Percentiles rank a stretch among this genome's conserved stretches.
Evolutionary conservation across 2,888 invertebrate species (phyloP).

Genomic region (Pyralis farinalis): DNA sequence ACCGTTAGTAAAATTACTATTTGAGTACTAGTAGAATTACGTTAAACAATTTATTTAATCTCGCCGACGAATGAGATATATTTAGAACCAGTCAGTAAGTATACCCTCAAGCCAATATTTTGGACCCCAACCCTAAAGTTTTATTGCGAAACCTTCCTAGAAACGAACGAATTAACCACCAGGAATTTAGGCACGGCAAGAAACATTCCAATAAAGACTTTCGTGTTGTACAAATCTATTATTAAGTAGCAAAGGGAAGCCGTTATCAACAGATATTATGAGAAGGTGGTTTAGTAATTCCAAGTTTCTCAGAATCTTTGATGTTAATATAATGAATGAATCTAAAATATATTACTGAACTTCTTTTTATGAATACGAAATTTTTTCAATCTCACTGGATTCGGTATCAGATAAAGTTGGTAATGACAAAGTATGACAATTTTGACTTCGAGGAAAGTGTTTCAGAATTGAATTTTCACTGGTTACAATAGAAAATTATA

Average conservation of each 20-base stretch:
- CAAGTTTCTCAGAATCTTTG: background rate
- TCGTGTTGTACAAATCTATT: constrained; percentile 20
- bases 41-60: no score
- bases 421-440: constrained; percentile 22
- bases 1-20: no score
- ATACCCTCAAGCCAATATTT: background rate
- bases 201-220: constrained; percentile 15
- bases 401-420: constrained; percentile 23
- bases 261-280: constrained; percentile 2
- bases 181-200: constrained; percentile 10
- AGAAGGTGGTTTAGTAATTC: background rate
- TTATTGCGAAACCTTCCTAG: constrained; percentile 15
- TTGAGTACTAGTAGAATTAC: no score
- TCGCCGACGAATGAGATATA: no score
- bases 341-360: constrained; percentile 5
- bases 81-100: constrained; percentile 1
- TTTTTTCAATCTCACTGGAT: constrained; percentile 10
- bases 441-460: constrained; percentile 8
- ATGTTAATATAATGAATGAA: constrained; percentile 1
- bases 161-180: constrained; percentile 5
- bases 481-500: no score
- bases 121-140: constrained; percentile 1
- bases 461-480: background rate
- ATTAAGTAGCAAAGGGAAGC: constrained; percentile 14
- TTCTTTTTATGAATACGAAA: constrained; percentile 10